Evolutionary conservation across 2,797 vertebrate species (phyloP).

Genomic region (Periparus ater): DNA sequence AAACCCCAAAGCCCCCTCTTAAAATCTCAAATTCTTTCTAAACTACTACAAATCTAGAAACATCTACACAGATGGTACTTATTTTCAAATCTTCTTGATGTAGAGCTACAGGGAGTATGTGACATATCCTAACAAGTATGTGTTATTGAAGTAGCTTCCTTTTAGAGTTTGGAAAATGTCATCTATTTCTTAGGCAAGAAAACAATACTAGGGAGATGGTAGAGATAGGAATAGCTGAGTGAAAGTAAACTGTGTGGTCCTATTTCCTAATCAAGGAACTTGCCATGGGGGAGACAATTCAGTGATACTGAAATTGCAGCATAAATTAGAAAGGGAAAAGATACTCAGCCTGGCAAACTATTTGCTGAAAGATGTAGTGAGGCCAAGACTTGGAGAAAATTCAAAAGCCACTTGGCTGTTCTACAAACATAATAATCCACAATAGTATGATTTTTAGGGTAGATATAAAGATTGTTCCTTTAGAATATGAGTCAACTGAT

Average conservation of each 20-base stretch:
- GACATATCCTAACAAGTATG: background rate
- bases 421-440: background rate
- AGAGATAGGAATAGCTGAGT: background rate
- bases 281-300: background rate
- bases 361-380: background rate
- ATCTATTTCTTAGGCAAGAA: background rate
- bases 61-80: background rate
- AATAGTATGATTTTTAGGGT: background rate
- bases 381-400: background rate
- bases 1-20: rapidly evolving
- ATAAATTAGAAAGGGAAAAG: background rate
- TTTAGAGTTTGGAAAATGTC: background rate
- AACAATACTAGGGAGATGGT: background rate
- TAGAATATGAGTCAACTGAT: background rate
- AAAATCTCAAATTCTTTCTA: background rate
- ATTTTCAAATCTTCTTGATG: background rate
- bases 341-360: background rate
- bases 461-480: background rate
- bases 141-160: background rate
- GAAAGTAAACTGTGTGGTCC: slow-evolving; percentile 17
- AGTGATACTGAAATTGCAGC: background rate
- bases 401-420: background rate
- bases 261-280: slow-evolving; percentile 32
- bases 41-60: background rate
- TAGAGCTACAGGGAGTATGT: background rate